Evolutionary conservation across 2,888 invertebrate species (phyloP).

Genomic region (Perdita meconis): DNA sequence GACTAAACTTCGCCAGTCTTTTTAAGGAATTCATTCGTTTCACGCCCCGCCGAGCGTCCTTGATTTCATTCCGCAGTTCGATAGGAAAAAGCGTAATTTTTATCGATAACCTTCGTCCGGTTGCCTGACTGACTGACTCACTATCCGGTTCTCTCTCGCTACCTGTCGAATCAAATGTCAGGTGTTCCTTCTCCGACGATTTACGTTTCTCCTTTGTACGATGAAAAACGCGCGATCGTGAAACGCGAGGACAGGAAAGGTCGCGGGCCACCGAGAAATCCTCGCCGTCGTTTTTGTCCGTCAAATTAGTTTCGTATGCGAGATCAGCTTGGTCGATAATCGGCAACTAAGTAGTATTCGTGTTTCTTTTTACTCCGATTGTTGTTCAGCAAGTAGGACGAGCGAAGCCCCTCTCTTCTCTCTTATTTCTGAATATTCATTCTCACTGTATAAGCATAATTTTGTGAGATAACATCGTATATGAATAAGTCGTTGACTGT

Average conservation of each 20-base stretch:
- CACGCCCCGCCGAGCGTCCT: conserved; percentile 66
- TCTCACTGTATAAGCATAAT: not conserved
- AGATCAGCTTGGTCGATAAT: not conserved
- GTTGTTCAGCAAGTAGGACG: not conserved
- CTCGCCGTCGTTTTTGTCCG: not conserved
- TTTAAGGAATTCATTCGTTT: conserved; percentile 38
- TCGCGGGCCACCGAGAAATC: not conserved
- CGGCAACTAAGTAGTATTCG: not conserved
- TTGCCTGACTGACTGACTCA: conserved; percentile 36
- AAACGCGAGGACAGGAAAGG: not conserved
- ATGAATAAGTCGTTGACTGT: no score
- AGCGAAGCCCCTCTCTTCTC: not conserved
- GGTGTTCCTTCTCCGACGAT: conserved; percentile 29
- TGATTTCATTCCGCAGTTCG: conserved; percentile 63
- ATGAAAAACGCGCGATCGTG: not conserved
- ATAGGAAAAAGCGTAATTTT: conserved; percentile 51
- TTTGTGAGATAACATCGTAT: no score
- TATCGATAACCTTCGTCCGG: conserved; percentile 45
- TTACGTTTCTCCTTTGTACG: conserved; percentile 23
- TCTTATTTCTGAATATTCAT: conserved; percentile 7
- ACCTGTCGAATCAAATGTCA: conserved; percentile 48
- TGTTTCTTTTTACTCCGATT: not conserved
- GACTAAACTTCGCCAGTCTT: not conserved
- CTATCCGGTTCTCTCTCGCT: conserved; percentile 33
- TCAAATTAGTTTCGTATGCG: not conserved